These are phyloP conservation scores for Synanthedon myopaeformis DNA, from an alignment of 2,888 invertebrate species.

Conservation along the genomic window DNA sequence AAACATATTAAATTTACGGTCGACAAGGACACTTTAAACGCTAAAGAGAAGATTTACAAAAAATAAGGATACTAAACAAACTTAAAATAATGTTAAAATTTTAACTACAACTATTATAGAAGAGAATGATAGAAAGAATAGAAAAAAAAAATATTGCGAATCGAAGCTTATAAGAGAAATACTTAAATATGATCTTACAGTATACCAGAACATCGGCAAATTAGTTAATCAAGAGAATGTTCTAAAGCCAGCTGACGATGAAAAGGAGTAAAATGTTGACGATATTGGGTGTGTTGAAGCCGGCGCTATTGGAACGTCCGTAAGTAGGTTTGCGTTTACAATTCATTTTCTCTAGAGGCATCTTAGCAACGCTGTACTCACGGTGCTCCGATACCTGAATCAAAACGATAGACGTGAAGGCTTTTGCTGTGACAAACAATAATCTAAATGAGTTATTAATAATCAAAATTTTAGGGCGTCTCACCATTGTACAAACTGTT, in stretches of 20 bases:
- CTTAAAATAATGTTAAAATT: background rate
- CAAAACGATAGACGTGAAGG: background rate
- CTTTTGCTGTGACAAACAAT: too few species aligned
- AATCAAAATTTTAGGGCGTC: constrained; percentile 11
- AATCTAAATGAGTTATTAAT: too few species aligned
- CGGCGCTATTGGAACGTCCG: constrained; percentile 41
- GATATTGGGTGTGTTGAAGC: constrained; percentile 15
- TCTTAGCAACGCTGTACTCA: constrained; percentile 84
- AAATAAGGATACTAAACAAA: too few species aligned
- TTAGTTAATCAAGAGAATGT: constrained; percentile 2
- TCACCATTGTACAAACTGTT: constrained; percentile 83
- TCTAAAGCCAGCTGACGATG: constrained; percentile 43
- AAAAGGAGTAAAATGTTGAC: constrained; percentile 16
- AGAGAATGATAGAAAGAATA: background rate
- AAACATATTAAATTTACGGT: too few species aligned
- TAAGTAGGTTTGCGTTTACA: constrained; percentile 77
- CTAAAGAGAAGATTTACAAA: too few species aligned
- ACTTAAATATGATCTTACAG: too few species aligned
- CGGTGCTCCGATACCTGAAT: constrained; percentile 71
- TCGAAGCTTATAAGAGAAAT: too few species aligned
- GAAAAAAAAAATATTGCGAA: too few species aligned
- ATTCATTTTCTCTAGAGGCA: constrained; percentile 86
- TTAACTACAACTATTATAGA: background rate
- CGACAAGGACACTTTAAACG: too few species aligned
- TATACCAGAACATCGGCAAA: background rate